These are phyloP conservation scores for Nibea albiflora DNA, from an alignment of 2,113 vertebrate genomes.

Conservation along the genomic window DNA sequence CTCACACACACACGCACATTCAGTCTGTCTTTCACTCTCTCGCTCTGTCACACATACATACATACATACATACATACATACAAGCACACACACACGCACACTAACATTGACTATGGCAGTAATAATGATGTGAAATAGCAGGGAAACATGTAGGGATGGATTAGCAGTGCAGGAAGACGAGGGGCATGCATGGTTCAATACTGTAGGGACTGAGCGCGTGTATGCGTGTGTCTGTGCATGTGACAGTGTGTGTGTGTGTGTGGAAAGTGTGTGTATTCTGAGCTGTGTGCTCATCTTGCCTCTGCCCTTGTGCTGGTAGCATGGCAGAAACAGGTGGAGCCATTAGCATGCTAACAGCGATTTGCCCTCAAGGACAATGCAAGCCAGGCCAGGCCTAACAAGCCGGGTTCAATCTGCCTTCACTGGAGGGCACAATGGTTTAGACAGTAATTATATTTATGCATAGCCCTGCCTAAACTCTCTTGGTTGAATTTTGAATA, in stretches of 20 bases:
- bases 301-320: conserved; percentile 75
- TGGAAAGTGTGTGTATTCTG: conserved; percentile 30
- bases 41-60: conserved; percentile 22
- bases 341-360: conserved; percentile 81
- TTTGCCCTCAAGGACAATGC: conserved; percentile 80
- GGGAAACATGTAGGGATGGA: conserved; percentile 74
- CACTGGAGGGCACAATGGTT: conserved; percentile 61
- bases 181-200: conserved; percentile 76
- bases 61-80: conserved; percentile 23
- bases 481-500: conserved; percentile 23
- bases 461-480: conserved; percentile 21
- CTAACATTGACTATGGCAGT: conserved; percentile 71
- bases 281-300: conserved; percentile 47
- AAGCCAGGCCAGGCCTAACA: conserved; percentile 74
- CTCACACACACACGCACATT: conserved; percentile 30
- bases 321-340: conserved; percentile 78
- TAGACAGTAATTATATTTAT: conserved; percentile 67
- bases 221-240: not conserved
- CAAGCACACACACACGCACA: conserved; percentile 36
- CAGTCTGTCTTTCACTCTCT: conserved; percentile 11
- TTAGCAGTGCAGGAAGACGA: conserved; percentile 79
- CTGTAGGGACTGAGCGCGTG: conserved; percentile 41
- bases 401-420: conserved; percentile 70
- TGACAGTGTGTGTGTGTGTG: conserved; percentile 15
- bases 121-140: conserved; percentile 71